phyloP scores from a whole-genome alignment of 2,797 vertebrate species.

The Pseudomugil tenellus region DNA sequence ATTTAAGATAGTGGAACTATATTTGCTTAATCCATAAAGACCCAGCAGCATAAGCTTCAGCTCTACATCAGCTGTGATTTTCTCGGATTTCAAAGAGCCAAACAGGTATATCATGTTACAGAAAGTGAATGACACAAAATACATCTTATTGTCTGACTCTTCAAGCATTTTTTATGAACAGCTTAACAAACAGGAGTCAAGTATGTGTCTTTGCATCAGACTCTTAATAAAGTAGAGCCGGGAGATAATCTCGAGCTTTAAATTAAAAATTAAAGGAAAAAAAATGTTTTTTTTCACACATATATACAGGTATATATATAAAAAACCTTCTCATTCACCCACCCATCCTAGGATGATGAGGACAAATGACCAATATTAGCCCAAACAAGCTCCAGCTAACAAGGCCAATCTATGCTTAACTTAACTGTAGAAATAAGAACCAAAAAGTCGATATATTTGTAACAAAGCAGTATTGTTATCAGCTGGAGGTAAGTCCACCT shows the following conservation, averaged over 20 bases:
- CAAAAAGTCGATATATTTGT: background rate
- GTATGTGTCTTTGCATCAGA: no score
- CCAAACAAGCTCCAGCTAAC: constrained; percentile 1
- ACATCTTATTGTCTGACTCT: background rate
- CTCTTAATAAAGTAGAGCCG: background rate
- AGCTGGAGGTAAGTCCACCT: background rate
- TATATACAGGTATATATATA: no score
- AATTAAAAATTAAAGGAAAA: no score
- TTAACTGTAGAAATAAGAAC: constrained; percentile 10
- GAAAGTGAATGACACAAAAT: background rate
- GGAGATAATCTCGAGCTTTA: background rate
- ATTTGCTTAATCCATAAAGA: no score
- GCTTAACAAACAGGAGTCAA: background rate
- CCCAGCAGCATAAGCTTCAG: background rate
- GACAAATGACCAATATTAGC: constrained; percentile 3
- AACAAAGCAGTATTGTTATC: background rate
- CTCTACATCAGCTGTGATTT: background rate
- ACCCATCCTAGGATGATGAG: no score
- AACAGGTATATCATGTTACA: background rate
- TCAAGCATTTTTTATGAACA: background rate
- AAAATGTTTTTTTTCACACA: no score
- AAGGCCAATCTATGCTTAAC: constrained; percentile 1
- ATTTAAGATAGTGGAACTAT: no score
- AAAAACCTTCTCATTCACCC: no score
- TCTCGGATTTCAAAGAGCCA: background rate